phyloP scores from a whole-genome alignment of 2,888 invertebrate species.

The Prionchulus punctatus region DNA sequence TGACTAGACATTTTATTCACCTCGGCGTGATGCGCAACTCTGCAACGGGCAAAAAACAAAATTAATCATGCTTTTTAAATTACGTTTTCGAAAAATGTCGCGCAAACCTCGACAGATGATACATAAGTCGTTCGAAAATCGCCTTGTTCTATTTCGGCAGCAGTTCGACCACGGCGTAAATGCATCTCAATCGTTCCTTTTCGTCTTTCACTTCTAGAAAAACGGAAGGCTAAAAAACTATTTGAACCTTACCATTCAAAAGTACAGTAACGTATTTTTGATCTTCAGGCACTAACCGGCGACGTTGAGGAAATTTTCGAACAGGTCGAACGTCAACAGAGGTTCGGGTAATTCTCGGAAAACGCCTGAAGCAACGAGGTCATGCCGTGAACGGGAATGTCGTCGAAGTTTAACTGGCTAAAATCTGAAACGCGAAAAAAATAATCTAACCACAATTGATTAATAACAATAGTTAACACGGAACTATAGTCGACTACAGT shows the following conservation, averaged over 20 bases:
- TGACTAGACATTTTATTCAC: constrained; percentile 80
- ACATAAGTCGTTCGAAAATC: constrained; percentile 73
- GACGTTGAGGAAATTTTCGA: constrained; percentile 79
- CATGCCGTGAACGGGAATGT: constrained; percentile 71
- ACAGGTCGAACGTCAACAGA: constrained; percentile 73
- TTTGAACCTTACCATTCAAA: no score
- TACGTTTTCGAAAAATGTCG: constrained; percentile 14
- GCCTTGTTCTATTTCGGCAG: constrained; percentile 65
- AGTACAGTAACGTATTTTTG: neutral
- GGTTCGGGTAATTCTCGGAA: constrained; percentile 85
- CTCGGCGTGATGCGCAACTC: constrained; percentile 63
- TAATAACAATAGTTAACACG: no score
- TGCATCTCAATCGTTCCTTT: constrained; percentile 61
- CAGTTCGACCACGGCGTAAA: constrained; percentile 70
- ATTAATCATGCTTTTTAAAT: neutral
- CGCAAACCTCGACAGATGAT: constrained; percentile 58
- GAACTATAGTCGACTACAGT: neutral
- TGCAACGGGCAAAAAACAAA: constrained; percentile 18
- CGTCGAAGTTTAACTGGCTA: constrained; percentile 50
- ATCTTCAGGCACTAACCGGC: constrained; percentile 39
- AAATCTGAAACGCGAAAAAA: constrained; percentile 47
- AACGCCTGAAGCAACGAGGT: constrained; percentile 72
- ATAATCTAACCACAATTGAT: no score
- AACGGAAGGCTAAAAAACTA: no score
- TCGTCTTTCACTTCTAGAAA: constrained; percentile 54